Percentiles rank a stretch among this genome's conserved stretches.
These are phyloP conservation scores for Aphodius granarius DNA, from an alignment of 2,888 invertebrate species.

Conservation along the genomic window DNA sequence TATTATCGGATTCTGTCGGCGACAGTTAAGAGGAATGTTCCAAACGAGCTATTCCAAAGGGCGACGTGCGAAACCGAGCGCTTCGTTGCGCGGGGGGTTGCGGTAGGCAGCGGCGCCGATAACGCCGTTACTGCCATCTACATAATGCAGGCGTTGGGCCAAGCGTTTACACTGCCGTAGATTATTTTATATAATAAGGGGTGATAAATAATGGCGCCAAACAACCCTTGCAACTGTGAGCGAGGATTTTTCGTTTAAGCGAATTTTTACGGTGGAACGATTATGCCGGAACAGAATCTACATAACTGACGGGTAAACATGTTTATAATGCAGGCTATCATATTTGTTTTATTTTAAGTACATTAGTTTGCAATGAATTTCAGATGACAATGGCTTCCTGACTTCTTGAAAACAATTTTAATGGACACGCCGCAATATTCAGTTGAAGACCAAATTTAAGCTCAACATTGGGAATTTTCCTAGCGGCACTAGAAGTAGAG, in stretches of 20 bases:
- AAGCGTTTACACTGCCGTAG: neutral
- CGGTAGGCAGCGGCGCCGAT: neutral
- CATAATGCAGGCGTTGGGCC: conserved; percentile 1
- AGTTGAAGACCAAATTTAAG: too few species aligned
- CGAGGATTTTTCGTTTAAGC: neutral
- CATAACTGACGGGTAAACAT: neutral
- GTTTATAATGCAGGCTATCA: neutral
- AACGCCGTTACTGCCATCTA: neutral
- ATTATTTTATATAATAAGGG: neutral
- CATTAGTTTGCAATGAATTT: neutral
- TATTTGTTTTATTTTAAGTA: neutral
- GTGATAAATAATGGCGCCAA: neutral
- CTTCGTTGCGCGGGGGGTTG: neutral
- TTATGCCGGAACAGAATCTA: neutral
- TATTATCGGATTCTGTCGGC: conserved; percentile 5
- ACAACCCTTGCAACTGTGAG: neutral
- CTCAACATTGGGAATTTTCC: too few species aligned
- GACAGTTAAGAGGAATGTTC: conserved; percentile 6
- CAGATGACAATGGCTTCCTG: neutral
- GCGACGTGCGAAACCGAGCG: neutral
- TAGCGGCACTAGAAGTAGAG: too few species aligned
- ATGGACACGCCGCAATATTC: too few species aligned
- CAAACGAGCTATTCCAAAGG: neutral
- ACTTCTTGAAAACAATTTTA: too few species aligned
- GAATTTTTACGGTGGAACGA: neutral